Evolutionary conservation across 1,140 invertebrate species (phyloP).

Genomic region (Platyscapa corneri): DNA sequence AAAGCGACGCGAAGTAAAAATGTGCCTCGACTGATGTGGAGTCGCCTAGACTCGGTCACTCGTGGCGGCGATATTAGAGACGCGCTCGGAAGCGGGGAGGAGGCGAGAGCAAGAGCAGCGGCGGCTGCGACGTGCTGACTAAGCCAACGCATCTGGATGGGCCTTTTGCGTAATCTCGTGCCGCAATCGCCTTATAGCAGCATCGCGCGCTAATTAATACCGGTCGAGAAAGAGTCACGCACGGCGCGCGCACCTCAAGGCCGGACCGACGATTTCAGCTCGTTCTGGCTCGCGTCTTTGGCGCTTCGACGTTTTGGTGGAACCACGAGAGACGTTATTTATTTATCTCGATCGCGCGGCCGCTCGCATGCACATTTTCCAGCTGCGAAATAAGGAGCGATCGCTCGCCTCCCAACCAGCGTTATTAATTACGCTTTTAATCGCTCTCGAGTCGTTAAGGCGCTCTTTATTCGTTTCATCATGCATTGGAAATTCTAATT

Average conservation of each 20-base stretch:
- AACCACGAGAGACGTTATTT: too few species aligned
- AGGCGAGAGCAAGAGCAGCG: neutral
- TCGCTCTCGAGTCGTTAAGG: neutral
- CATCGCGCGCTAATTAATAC: slow-evolving; percentile 5
- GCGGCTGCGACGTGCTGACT: neutral
- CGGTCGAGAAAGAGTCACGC: neutral
- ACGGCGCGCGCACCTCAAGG: too few species aligned
- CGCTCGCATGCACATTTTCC: too few species aligned
- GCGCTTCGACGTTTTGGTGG: too few species aligned
- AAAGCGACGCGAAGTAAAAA: slow-evolving; percentile 28
- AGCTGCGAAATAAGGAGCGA: neutral
- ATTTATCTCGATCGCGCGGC: too few species aligned
- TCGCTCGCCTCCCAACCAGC: neutral
- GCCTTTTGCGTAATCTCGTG: slow-evolving; percentile 43
- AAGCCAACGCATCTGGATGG: slow-evolving; percentile 34
- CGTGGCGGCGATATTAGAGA: neutral
- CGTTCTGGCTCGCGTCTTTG: too few species aligned
- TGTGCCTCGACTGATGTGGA: slow-evolving; percentile 33
- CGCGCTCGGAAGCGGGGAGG: neutral
- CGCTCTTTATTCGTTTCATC: too few species aligned
- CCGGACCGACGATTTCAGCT: neutral
- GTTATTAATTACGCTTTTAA: neutral
- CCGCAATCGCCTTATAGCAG: slow-evolving; percentile 15
- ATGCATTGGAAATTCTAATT: too few species aligned
- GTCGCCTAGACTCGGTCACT: neutral